Conservation (phyloP, 2,888 invertebrate species). For the Seira ritae region DNA sequence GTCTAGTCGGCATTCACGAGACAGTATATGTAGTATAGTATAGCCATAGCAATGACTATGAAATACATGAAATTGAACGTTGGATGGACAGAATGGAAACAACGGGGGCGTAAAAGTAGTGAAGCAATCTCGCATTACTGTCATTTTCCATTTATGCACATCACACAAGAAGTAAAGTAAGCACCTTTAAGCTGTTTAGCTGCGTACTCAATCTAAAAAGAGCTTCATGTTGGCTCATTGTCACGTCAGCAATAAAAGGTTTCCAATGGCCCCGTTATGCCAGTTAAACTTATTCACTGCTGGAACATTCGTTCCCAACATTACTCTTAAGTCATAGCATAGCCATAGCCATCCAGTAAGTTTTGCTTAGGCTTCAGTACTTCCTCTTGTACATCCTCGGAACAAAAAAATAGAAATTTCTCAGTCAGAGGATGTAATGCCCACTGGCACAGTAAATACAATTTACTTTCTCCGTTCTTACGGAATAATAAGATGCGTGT, state of each 20-base stretch:
- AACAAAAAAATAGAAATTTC: too few species aligned
- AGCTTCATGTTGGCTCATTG: not conserved
- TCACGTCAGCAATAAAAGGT: not conserved
- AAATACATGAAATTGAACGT: not conserved
- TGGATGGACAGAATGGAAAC: too few species aligned
- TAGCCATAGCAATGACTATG: not conserved
- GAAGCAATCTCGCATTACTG: not conserved
- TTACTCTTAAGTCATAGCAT: not conserved
- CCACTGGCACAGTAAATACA: not conserved
- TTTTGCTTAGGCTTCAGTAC: not conserved
- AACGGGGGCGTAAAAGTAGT: not conserved
- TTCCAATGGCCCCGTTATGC: not conserved
- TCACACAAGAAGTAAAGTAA: too few species aligned
- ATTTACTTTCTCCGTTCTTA: not conserved
- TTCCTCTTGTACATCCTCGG: not conserved
- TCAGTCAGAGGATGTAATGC: not conserved
- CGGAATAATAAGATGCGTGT: not conserved
- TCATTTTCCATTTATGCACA: not conserved
- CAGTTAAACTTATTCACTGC: not conserved
- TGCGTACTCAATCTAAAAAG: not conserved
- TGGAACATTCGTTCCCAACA: too few species aligned
- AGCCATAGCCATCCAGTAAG: not conserved
- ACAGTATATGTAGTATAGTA: not conserved
- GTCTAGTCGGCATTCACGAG: not conserved
- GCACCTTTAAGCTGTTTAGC: not conserved